These are phyloP conservation scores for Axinella damicornis DNA, from an alignment of 37 sponge, comb jelly and placozoan species.

Conservation along the genomic window DNA sequence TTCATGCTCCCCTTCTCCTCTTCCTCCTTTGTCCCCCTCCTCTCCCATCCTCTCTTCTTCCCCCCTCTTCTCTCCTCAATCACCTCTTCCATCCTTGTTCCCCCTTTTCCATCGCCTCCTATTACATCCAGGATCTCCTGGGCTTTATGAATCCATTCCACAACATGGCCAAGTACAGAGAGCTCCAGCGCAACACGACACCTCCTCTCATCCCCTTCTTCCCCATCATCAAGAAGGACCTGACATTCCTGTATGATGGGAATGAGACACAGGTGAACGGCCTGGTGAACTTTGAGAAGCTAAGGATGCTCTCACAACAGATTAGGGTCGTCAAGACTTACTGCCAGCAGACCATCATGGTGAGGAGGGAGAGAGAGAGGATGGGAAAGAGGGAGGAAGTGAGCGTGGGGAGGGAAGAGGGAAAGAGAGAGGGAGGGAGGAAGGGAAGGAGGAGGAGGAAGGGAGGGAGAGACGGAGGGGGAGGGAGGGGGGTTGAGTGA, in stretches of 20 bases:
- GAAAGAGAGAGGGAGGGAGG: neutral
- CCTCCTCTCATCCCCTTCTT: constrained; percentile 95
- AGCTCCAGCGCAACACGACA: constrained; percentile 71
- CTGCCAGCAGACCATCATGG: constrained; percentile 55
- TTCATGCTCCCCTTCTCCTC: too few species aligned
- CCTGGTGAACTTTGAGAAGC: constrained; percentile 97
- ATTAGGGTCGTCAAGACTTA: constrained; percentile 66
- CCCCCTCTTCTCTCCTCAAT: too few species aligned
- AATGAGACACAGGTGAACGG: constrained; percentile 80
- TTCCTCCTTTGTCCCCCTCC: too few species aligned
- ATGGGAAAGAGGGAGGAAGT: neutral
- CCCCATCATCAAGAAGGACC: constrained; percentile 97
- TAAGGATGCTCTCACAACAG: constrained; percentile 77
- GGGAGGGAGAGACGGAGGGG: too few species aligned
- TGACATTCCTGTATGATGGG: constrained; percentile 90
- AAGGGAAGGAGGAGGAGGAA: neutral
- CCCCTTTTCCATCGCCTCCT: too few species aligned
- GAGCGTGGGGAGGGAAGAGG: neutral
- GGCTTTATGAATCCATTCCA: constrained; percentile 92
- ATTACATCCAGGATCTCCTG: constrained; percentile 84
- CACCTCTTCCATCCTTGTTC: too few species aligned
- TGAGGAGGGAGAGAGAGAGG: constrained; percentile 2
- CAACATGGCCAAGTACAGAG: constrained; percentile 95
- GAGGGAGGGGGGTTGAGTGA: too few species aligned
- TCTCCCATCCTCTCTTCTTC: too few species aligned